Conservation (phyloP, 2,113 vertebrate genomes). For the Helogale parvula region DNA sequence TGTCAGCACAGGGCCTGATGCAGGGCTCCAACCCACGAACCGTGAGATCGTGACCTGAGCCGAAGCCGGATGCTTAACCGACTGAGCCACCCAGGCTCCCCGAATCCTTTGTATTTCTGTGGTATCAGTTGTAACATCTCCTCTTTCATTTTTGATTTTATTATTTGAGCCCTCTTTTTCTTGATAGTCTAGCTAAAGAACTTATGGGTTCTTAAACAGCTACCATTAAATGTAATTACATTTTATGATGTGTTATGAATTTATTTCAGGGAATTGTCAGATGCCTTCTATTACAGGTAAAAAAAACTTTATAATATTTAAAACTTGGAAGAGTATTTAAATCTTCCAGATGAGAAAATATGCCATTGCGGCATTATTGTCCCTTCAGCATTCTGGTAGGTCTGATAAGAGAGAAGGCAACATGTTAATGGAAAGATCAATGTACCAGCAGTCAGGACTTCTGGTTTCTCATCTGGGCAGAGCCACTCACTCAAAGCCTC, state of each 20-base stretch:
- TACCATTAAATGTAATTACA: neutral
- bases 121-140: neutral
- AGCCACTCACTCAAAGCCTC: conserved; percentile 20
- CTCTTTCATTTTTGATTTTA: neutral
- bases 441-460: conserved; percentile 5
- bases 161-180: neutral
- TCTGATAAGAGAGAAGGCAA: neutral
- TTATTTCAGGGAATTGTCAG: neutral
- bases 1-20: too few relatives aligned
- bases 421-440: neutral
- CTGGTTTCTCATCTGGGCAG: conserved; percentile 26
- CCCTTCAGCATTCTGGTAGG: neutral
- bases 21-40: too few relatives aligned
- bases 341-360: conserved; percentile 42
- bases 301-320: neutral
- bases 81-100: too few relatives aligned
- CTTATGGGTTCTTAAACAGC: neutral
- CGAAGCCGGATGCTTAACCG: too few relatives aligned
- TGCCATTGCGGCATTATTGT: neutral
- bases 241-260: neutral
- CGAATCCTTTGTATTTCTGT: neutral
- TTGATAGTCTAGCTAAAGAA: neutral
- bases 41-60: too few relatives aligned
- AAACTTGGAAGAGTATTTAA: conserved; percentile 37
- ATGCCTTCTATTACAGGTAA: neutral